Evolutionary conservation across 2,113 vertebrate genomes (phyloP).

Genomic region (Prionailurus viverrinus): DNA sequence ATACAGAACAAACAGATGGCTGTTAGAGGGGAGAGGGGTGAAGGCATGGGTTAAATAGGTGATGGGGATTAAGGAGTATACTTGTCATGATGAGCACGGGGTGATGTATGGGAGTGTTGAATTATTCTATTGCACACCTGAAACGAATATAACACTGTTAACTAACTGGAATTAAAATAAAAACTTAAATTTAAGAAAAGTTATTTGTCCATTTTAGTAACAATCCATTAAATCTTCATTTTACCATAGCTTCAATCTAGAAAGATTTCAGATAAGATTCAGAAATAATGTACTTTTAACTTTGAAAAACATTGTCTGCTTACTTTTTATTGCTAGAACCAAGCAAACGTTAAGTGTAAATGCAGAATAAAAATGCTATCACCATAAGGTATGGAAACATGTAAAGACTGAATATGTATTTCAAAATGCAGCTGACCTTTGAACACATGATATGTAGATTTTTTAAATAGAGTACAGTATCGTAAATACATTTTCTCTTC

Average conservation of each 20-base stretch:
- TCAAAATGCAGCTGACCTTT: not conserved
- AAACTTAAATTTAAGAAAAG: not conserved
- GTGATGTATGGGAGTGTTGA: too few relatives aligned
- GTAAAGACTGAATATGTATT: not conserved
- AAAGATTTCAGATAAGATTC: not conserved
- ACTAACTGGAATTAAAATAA: too few relatives aligned
- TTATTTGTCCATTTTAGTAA: not conserved
- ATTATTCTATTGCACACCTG: too few relatives aligned
- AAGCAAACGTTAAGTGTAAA: not conserved
- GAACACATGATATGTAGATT: too few relatives aligned
- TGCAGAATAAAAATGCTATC: not conserved
- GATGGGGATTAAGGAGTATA: too few relatives aligned
- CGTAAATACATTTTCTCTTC: too few relatives aligned
- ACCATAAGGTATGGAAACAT: not conserved
- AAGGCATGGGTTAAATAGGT: too few relatives aligned
- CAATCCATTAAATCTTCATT: not conserved
- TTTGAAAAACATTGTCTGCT: not conserved
- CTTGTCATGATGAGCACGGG: too few relatives aligned
- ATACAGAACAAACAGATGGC: too few relatives aligned
- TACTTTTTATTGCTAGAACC: not conserved
- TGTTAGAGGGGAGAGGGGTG: too few relatives aligned
- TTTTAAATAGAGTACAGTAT: too few relatives aligned
- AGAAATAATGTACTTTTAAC: not conserved
- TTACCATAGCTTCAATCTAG: not conserved
- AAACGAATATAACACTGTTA: too few relatives aligned